Evolutionary conservation across 35 echinoderm and acorn worm species (phyloP).

Genomic region (Apostichopus japonicus): DNA sequence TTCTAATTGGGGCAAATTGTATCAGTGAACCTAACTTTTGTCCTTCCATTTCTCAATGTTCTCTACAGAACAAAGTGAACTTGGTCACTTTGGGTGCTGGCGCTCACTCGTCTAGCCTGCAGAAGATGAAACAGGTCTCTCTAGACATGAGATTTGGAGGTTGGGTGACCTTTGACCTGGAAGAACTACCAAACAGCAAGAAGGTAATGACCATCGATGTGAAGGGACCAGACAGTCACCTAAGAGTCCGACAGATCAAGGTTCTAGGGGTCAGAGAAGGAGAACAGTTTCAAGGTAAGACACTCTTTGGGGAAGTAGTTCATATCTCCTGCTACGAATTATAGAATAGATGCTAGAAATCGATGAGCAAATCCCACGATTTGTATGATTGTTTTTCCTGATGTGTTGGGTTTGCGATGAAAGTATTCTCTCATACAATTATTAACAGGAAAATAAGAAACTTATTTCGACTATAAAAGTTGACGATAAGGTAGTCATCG

Average conservation of each 20-base stretch:
- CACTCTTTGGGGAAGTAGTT: too few relatives aligned
- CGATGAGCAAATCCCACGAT: too few relatives aligned
- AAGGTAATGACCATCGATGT: constrained; percentile 81
- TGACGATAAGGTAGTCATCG: too few relatives aligned
- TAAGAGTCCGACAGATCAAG: constrained; percentile 92
- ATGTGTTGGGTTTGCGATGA: too few relatives aligned
- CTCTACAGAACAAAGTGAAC: constrained; percentile 85
- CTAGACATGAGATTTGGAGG: constrained; percentile 80
- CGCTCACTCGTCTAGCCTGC: constrained; percentile 61
- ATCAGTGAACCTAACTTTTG: neutral
- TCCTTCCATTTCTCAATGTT: neutral
- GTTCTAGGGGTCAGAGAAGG: constrained; percentile 80
- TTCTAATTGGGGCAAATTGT: too few relatives aligned
- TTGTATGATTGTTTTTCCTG: too few relatives aligned
- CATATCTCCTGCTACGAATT: too few relatives aligned
- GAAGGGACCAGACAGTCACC: constrained; percentile 93
- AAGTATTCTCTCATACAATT: too few relatives aligned
- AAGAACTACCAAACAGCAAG: constrained; percentile 48
- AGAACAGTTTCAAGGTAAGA: constrained; percentile 55
- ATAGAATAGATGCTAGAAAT: too few relatives aligned
- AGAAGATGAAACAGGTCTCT: constrained; percentile 67
- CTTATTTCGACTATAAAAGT: too few relatives aligned
- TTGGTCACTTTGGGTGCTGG: constrained; percentile 74
- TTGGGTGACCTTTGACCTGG: constrained; percentile 95
- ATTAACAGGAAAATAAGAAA: too few relatives aligned